A percentile compares a stretch with the other conserved stretches of the same genome.
Evolutionary conservation across 2,888 invertebrate species (phyloP).

Genomic region (Parasteatoda lunata): DNA sequence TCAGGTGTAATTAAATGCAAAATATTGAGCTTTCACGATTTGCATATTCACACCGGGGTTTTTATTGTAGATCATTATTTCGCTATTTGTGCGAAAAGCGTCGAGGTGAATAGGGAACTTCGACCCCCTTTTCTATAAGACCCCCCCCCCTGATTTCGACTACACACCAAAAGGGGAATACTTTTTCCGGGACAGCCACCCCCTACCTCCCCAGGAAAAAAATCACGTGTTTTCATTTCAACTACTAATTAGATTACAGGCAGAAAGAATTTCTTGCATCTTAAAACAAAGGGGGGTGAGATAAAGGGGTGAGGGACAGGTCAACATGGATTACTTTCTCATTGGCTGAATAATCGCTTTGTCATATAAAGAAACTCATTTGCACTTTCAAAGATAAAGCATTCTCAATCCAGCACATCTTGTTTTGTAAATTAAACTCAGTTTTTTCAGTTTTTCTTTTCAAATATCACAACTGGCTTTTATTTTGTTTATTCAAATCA

Average conservation of each 20-base stretch:
- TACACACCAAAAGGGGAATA: neutral
- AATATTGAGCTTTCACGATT: slow-evolving; percentile 67
- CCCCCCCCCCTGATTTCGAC: neutral
- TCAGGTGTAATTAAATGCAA: slow-evolving; percentile 69
- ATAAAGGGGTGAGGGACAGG: neutral
- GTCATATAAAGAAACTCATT: slow-evolving; percentile 55
- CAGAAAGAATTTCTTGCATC: slow-evolving; percentile 41
- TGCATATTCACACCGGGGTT: slow-evolving; percentile 68
- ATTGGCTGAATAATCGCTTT: slow-evolving; percentile 59
- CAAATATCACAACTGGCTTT: neutral
- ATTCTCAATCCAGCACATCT: slow-evolving; percentile 15
- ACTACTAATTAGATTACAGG: slow-evolving; percentile 65
- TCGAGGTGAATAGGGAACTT: slow-evolving; percentile 17
- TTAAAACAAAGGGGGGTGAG: slow-evolving; percentile 29
- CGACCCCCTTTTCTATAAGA: slow-evolving; percentile 9
- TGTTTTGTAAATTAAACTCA: neutral
- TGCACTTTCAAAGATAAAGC: slow-evolving; percentile 55
- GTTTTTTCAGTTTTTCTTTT: slow-evolving; percentile 2
- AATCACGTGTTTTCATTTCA: slow-evolving; percentile 32
- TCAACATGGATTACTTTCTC: slow-evolving; percentile 46
- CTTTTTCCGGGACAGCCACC: neutral
- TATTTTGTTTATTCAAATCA: neutral
- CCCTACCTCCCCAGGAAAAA: slow-evolving; percentile 7
- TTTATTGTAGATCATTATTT: slow-evolving; percentile 68
- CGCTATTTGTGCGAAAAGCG: slow-evolving; percentile 59